Conservation (phyloP, 2,797 vertebrate genomes). For the Cossypha polioptera region DNA sequence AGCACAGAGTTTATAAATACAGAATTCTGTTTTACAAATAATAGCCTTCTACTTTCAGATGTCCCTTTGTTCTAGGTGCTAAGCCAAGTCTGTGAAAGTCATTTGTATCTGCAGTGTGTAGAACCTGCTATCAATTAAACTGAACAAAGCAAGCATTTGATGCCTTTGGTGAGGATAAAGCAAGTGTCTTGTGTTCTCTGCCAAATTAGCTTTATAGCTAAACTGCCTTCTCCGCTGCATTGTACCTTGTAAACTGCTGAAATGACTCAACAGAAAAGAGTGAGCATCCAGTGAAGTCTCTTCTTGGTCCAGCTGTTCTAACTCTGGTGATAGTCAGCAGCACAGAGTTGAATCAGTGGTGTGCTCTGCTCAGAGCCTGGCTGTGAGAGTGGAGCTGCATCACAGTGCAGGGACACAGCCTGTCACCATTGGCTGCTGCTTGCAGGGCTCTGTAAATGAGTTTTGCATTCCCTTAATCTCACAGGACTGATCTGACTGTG, state of each 20-base stretch:
- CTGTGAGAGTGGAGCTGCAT: background rate
- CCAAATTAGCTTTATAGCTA: background rate
- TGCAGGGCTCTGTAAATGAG: background rate
- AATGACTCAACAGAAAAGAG: background rate
- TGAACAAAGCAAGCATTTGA: constrained; percentile 6
- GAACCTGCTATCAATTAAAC: background rate
- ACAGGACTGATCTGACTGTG: background rate
- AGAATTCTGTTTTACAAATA: background rate
- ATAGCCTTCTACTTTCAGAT: background rate
- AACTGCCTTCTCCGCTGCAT: background rate
- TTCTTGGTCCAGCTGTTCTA: background rate
- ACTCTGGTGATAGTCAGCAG: background rate
- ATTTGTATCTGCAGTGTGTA: background rate
- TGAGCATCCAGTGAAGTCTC: background rate
- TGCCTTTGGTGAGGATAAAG: background rate
- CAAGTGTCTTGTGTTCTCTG: background rate
- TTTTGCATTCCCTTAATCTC: background rate
- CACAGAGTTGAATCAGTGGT: background rate
- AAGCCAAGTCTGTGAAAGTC: background rate
- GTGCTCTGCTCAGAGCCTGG: background rate
- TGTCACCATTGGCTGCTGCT: background rate
- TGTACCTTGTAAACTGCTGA: background rate
- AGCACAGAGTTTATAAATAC: background rate
- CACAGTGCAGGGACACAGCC: background rate
- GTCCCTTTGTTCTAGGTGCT: background rate